Base-by-base conservation (phyloP, 2,888 invertebrate genomes). In the Ennomos fuscantarius region DNA sequence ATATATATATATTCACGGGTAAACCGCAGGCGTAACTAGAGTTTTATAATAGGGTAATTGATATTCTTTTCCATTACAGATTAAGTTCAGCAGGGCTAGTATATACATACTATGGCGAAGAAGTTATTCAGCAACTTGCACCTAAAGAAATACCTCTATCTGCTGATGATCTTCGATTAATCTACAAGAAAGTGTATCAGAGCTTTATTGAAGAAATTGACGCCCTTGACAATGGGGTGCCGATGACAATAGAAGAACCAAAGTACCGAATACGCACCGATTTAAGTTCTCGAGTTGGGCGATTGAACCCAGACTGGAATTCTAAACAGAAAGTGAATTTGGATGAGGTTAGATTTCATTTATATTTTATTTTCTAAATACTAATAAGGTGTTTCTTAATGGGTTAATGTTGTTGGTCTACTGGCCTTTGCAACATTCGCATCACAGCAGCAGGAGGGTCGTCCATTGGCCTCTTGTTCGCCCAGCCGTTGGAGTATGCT, bases 181-280 rank as follows among this genome's bases (percentile, higher is more conserved):
- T 96, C 10, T 97, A 93, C 73, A 89, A 93, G 62, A 94, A 95
- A 79, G 93, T 99, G 0, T 99, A 99, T 82, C 95, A 96, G 65
- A 94, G 94, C 56, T 96, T 99, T 53, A 95, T 99, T 10, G 95
- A 96, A 88, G 99, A 99, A 93, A 93, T 99, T 59, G 99, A 99
- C 89, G 99, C 96, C 0, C 96, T 99, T 53, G 99, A 99, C 82
- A 99, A 99, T 91, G 99, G 99, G n/a, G 93, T 99, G 0, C 95
- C 95, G 0, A 96, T 97, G 93, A 94, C 94, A 62, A 94, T 95
- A 40, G 96, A 94, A 1, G 94, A 95, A 74, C 95, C 96, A 0
- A 90, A 87, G 33, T 98, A 98, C 80, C 93, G 93, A 62, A 96
- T 98, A n/a, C 93, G 94, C 1, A 97, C 98, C 0, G 93, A 95